Evolutionary conservation across 2,797 vertebrate genomes (phyloP).

Genomic region (Lycodopsis pacificus): DNA sequence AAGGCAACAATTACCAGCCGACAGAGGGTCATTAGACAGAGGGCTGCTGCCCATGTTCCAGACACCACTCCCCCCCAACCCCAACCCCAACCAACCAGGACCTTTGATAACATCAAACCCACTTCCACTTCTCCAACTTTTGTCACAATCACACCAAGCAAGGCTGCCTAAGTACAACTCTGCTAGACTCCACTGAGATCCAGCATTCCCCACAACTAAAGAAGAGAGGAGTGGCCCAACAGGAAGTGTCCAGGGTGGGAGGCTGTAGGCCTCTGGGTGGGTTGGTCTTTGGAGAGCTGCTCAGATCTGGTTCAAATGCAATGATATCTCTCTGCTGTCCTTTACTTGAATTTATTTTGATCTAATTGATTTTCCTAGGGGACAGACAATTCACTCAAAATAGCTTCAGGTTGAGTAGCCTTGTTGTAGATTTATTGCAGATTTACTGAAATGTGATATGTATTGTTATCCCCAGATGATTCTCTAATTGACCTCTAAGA

Average conservation of each 20-base stretch:
- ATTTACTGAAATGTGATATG: constrained; percentile 18
- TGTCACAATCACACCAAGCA: constrained; percentile 55
- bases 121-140: constrained; percentile 44
- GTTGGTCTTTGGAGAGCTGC: constrained; percentile 56
- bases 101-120: constrained; percentile 75
- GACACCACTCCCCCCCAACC: constrained; percentile 32
- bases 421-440: constrained; percentile 26
- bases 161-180: constrained; percentile 30
- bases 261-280: constrained; percentile 56
- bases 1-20: constrained; percentile 77
- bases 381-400: constrained; percentile 43
- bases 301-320: constrained; percentile 62
- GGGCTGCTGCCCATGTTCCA: constrained; percentile 57
- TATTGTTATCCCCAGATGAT: background rate
- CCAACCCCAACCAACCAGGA: constrained; percentile 48
- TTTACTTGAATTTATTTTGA: constrained; percentile 23
- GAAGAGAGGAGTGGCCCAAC: constrained; percentile 67
- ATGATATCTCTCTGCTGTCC: constrained; percentile 68
- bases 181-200: constrained; percentile 52
- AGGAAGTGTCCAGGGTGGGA: constrained; percentile 77
- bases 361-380: constrained; percentile 47
- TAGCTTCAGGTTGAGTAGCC: constrained; percentile 11
- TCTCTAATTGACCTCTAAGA: background rate
- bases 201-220: constrained; percentile 57
- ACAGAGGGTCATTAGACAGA: constrained; percentile 72